Evolutionary conservation across 2,113 vertebrate genomes (phyloP).

Genomic region (Pipa parva): DNA sequence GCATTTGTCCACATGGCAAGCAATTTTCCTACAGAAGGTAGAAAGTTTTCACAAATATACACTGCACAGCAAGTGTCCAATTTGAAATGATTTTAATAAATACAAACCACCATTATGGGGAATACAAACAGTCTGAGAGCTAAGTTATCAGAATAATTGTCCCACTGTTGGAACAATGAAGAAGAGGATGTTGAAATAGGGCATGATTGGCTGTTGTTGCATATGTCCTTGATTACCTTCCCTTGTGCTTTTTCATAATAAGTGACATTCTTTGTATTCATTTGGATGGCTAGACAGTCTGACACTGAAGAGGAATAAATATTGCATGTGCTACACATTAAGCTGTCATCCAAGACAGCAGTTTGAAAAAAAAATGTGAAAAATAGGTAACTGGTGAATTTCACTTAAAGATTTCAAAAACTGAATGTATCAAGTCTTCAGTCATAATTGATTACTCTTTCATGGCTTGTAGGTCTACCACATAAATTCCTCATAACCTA

Average conservation of each 20-base stretch:
- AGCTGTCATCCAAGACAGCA: constrained; percentile 95
- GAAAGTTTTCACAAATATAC: constrained; percentile 77
- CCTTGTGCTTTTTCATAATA: constrained; percentile 99
- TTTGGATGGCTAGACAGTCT: constrained; percentile 98
- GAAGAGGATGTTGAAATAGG: constrained; percentile 79
- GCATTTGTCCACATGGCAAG: constrained; percentile 47
- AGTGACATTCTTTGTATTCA: constrained; percentile 99
- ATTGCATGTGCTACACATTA: constrained; percentile 99
- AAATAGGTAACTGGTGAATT: constrained; percentile 78
- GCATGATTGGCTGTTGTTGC: constrained; percentile 98
- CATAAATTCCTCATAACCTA: too few relatives aligned
- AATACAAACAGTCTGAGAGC: constrained; percentile 89
- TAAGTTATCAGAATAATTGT: constrained; percentile 97
- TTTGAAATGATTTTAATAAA: constrained; percentile 95
- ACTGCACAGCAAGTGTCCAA: constrained; percentile 80
- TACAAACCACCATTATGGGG: constrained; percentile 85
- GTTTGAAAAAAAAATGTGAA: constrained; percentile 56
- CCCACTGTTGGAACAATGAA: constrained; percentile 91
- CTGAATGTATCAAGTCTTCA: constrained; percentile 90
- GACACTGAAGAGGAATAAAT: constrained; percentile 99
- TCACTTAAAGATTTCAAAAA: constrained; percentile 83
- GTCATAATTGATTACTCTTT: constrained; percentile 92
- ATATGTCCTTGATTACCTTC: constrained; percentile 99
- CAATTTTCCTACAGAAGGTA: constrained; percentile 77
- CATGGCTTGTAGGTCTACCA: neutral